Evolutionary conservation across 2,113 vertebrate genomes (phyloP), one percentile per base, ranked within the genome.

Genomic region (Sapayoa aenigma): DNA sequence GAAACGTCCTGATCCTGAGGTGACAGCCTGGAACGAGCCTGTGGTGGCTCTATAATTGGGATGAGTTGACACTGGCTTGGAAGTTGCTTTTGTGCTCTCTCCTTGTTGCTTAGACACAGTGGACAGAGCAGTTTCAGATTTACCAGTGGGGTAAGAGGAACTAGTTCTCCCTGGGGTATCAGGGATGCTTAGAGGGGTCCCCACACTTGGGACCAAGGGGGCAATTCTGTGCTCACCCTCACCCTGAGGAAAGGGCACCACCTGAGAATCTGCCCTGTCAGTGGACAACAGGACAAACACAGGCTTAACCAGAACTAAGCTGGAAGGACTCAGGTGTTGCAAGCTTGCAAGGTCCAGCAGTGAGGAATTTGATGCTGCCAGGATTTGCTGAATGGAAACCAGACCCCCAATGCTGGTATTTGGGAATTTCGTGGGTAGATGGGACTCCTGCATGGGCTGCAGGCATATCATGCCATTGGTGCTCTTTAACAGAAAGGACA

Each of bases 201-300:
- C 42, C 89, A 65, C 9, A 1, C 5, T 14, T 1, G 25, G 42
- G 49, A 67, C 35, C 19, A 21, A 17, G 5, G 37, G 66, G 27
- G 80, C 12, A 14, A 5, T 2, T 8, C 14, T 28, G n/a, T 13
- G 60, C 9, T 23, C 72, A 24, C 11, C 59, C 22, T 75, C 50
- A 25, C 67, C 56, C n/a, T 7, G 46, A 5, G 68, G 5, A 42
- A 84, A 39, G 25, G 19, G 14, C 27, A 31, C 14, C 16, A 2
- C 1, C 35, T 21, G 42, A 7, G 55, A 7, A 11, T 7, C 86
- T 7, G 66, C 18, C 6, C 30, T 42, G 59, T 39, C 93, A 2
- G n/a, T 11, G 30, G 95, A 56, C 76, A 95, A 44, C 44, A 97
- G 91, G 11, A 96, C 55, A 44, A 97, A 94, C 11, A 96, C 60